phyloP scores from a whole-genome alignment of 2,888 invertebrate genomes.

The Drosophila multiciliata region DNA sequence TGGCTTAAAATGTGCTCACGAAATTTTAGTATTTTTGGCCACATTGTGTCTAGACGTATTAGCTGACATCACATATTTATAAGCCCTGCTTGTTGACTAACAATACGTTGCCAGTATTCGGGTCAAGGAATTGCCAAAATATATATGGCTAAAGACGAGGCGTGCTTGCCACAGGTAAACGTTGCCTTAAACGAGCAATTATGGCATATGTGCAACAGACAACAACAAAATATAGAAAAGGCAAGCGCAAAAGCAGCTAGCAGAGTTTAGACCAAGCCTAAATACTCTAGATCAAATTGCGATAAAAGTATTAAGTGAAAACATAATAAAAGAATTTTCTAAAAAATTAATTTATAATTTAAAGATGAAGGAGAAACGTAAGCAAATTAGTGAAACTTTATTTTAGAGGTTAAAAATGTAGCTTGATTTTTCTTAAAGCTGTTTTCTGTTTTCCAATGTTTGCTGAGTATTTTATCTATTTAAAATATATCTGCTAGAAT shows the following conservation, averaged over 20 bases:
- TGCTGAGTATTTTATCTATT: neutral
- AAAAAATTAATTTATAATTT: too few species aligned
- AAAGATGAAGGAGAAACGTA: neutral
- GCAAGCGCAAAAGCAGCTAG: neutral
- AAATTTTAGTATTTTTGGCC: conserved; percentile 48
- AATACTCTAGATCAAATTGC: neutral
- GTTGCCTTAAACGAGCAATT: conserved; percentile 32
- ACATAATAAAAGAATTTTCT: neutral
- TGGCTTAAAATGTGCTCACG: conserved; percentile 33
- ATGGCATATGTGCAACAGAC: conserved; percentile 21
- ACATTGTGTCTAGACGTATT: conserved; percentile 67
- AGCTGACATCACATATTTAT: conserved; percentile 57
- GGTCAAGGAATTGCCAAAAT: neutral
- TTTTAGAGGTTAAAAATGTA: neutral
- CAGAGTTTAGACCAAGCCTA: neutral
- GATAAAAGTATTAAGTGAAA: neutral
- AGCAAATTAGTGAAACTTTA: neutral
- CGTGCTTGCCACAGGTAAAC: neutral
- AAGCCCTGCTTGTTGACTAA: conserved; percentile 39
- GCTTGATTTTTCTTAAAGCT: neutral
- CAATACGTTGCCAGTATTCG: conserved; percentile 16
- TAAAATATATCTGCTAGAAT: too few species aligned
- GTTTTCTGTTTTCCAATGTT: too few species aligned
- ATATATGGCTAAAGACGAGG: neutral
- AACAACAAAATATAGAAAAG: neutral